Evolutionary conservation across 1,140 invertebrate species (phyloP).

Genomic region (Drosophila arizonae): DNA sequence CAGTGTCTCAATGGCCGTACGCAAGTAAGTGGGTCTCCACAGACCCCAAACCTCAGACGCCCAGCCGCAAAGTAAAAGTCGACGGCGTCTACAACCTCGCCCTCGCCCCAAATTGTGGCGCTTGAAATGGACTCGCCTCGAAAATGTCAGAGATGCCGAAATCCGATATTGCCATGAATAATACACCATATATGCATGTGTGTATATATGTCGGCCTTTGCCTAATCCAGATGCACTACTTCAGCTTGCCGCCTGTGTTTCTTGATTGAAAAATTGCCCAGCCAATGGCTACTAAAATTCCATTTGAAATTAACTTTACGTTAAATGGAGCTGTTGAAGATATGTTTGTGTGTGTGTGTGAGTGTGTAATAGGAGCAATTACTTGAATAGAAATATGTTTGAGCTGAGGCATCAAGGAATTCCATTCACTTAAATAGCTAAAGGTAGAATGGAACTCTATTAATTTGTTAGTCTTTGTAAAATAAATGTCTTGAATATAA

Average conservation of each 20-base stretch:
- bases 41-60: constrained; percentile 3
- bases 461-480: no score
- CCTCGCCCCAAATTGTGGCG: constrained; percentile 20
- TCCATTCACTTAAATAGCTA: no score
- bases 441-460: no score
- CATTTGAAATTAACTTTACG: constrained; percentile 2
- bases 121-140: constrained; percentile 26
- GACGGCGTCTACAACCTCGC: background rate
- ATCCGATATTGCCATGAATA: constrained; percentile 41
- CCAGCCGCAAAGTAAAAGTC: constrained; percentile 33
- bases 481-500: no score
- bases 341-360: background rate
- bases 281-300: constrained; percentile 10
- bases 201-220: background rate
- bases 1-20: constrained; percentile 13
- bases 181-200: background rate
- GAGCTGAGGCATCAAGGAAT: no score
- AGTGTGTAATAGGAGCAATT: no score
- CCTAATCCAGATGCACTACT: background rate
- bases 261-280: constrained; percentile 28
- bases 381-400: no score
- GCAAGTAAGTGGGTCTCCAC: constrained; percentile 16
- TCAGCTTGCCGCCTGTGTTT: background rate
- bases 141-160: constrained; percentile 28
- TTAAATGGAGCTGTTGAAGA: background rate